Conservation (phyloP, 2,797 vertebrate species). For the Megaceryle alcyon region DNA sequence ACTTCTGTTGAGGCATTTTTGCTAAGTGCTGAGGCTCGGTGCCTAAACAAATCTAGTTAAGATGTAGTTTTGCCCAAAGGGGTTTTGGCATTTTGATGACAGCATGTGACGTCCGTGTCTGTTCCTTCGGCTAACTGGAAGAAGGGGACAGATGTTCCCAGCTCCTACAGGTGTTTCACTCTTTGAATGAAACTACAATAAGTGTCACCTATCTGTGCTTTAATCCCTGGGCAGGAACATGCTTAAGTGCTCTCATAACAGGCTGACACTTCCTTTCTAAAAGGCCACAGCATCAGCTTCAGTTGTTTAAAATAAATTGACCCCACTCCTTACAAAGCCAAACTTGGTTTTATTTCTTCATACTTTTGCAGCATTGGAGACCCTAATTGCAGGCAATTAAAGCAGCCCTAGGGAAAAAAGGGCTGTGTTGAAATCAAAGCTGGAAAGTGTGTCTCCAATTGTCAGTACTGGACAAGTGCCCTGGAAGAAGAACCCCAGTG, state of each 20-base stretch:
- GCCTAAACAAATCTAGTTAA: not conserved
- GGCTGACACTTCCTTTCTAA: not conserved
- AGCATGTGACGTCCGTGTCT: not conserved
- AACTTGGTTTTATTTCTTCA: not conserved
- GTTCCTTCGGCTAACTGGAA: not conserved
- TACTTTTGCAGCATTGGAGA: not conserved
- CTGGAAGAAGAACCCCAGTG: not conserved
- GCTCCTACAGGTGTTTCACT: not conserved
- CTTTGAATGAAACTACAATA: not conserved
- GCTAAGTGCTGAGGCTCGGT: not conserved
- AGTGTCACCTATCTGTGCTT: not conserved
- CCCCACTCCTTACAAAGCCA: not conserved
- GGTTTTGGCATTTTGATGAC: not conserved
- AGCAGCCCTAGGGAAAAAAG: not conserved
- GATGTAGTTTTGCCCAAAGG: not conserved
- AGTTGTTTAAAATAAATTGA: not conserved
- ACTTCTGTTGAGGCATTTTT: not conserved
- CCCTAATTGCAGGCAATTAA: slow-evolving; percentile 29
- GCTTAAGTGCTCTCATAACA: not conserved
- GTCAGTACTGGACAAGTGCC: not conserved
- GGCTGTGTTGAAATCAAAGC: slow-evolving; percentile 10
- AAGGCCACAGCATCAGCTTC: not conserved
- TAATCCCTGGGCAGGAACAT: not conserved
- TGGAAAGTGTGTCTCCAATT: not conserved
- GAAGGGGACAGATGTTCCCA: not conserved